Conservation (phyloP, 1,140 invertebrate genomes). For the Thalassaphorura encarpata region DNA sequence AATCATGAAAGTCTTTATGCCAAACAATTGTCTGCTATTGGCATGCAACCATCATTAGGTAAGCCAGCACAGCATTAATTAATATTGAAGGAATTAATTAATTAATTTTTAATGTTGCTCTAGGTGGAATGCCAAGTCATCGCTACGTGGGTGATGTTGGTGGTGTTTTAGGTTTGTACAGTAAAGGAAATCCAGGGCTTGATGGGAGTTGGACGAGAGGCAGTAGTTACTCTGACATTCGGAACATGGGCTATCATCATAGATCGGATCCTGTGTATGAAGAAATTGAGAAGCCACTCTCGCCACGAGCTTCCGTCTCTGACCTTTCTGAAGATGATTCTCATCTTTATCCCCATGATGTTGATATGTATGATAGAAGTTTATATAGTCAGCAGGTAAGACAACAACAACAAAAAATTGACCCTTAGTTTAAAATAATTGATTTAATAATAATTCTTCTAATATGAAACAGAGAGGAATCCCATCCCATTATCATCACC, state of each 20-base stretch:
- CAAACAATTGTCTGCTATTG: constrained; percentile 27
- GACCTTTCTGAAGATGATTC: constrained; percentile 32
- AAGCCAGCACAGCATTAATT: constrained; percentile 2
- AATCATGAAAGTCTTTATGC: constrained; percentile 30
- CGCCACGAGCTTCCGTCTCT: constrained; percentile 28
- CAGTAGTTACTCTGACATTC: constrained; percentile 32
- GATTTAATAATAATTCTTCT: constrained; percentile 5
- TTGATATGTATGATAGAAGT: constrained; percentile 29
- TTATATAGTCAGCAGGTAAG: constrained; percentile 29
- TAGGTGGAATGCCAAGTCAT: constrained; percentile 20
- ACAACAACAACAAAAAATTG: neutral
- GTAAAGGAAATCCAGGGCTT: constrained; percentile 14
- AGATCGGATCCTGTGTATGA: constrained; percentile 29
- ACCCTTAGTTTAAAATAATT: neutral
- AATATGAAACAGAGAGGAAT: constrained; percentile 13
- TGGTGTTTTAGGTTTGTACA: constrained; percentile 25
- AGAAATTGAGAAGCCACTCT: constrained; percentile 32
- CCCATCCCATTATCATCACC: constrained; percentile 26
- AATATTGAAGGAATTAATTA: neutral
- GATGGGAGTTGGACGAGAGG: constrained; percentile 32
- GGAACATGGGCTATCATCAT: constrained; percentile 20
- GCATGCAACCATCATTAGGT: constrained; percentile 30
- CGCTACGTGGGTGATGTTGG: constrained; percentile 19
- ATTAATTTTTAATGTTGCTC: constrained; percentile 1
- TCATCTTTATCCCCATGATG: constrained; percentile 27